Base-by-base conservation (phyloP, 2,888 invertebrate species). In the Noctua comes region DNA sequence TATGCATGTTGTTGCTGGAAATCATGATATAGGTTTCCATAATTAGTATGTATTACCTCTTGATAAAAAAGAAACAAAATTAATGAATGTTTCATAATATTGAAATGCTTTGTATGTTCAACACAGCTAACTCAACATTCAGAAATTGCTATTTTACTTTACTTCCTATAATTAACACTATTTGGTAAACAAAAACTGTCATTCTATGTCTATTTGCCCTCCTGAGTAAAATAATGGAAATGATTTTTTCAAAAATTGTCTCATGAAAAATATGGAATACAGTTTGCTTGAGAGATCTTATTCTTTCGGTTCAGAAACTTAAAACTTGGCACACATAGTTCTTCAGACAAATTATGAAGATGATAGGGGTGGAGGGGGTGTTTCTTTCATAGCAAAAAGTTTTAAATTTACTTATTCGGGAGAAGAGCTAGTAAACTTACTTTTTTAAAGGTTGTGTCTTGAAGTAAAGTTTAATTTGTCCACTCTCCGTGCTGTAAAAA, bases 1-100 rank as follows among this genome's bases (percentile, higher is more conserved):
- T 84, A 94, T 98, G 84, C 98, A 98, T 93, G 97, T 98, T 73
- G 97, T 98, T 24, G 98, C 98, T 71, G 99, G 99, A 54, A 99
- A 99, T 96, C 99, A 99, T 96, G 99, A 99, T 94, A 98, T 99
- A 88, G 99, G 99, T 76, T 99, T 99, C 95, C 99, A 99, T 97
- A 98, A 99, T 95, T 97, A 97, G 99, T 98, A 96, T 94, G 96
- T 92, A 82, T 75, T 68, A 31, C 16, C 70, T 64, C 64, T 21
- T 21, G 18, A 62, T 62, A 62, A 31, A 18, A 62, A 43, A 43
- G 11, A 43, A 13, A 7, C 13, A 6, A 57, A 71, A 24, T 71
- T 51, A 27, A 10, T 40, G 2, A 31, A 40, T 18, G 3, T 21
- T 46, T 77, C 46, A 18, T 8, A 24, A 66, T 27, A 24, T 40